Percentiles rank a stretch among this genome's conserved stretches.
Evolutionary conservation across 2,888 invertebrate genomes (phyloP).

Genomic region (Troglohyphantes excavatus): DNA sequence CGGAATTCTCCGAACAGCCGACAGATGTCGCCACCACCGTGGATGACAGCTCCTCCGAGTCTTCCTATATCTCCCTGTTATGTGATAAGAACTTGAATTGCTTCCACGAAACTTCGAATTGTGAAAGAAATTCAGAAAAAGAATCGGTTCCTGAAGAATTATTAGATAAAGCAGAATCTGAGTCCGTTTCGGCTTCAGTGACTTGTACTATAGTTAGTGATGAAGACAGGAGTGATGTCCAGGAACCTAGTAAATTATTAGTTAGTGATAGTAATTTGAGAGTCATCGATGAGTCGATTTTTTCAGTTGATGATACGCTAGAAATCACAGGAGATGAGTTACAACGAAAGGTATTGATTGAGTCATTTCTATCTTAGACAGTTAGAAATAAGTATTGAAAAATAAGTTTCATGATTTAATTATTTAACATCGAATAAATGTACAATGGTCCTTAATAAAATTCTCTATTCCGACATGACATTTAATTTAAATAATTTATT

Average conservation of each 20-base stretch:
- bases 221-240: neutral
- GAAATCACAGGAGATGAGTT: neutral
- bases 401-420: no score
- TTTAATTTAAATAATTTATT: no score
- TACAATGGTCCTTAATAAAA: no score
- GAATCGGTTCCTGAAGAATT: neutral
- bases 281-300: neutral
- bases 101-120: neutral
- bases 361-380: no score
- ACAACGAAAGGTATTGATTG: neutral
- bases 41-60: constrained; percentile 66
- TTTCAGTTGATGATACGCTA: neutral
- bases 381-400: neutral
- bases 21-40: neutral
- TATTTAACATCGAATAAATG: no score
- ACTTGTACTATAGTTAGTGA: constrained; percentile 41
- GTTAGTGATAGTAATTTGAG: neutral
- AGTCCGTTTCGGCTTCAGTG: neutral
- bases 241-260: neutral
- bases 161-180: neutral
- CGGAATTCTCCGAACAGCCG: neutral
- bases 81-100: constrained; percentile 19
- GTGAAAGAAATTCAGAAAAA: neutral
- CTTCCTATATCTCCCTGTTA: constrained; percentile 56
- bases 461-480: no score